Conservation (phyloP, 2,888 invertebrate genomes). For the Eulithis prunata region DNA sequence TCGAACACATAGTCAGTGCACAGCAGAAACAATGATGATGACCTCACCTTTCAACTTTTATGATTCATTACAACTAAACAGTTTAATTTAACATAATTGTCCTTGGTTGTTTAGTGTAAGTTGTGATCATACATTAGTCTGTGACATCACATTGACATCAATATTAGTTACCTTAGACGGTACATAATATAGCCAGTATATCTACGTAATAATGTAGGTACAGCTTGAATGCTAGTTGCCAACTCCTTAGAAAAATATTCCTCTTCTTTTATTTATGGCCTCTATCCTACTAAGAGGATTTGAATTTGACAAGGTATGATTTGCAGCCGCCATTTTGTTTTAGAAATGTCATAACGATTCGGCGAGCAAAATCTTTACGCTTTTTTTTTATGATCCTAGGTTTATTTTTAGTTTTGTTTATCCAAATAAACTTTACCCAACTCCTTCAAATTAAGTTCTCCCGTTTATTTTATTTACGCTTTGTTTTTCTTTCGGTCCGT, state of each 20-base stretch:
- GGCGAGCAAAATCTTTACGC: not conserved
- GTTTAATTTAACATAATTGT: constrained; percentile 40
- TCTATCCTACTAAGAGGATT: not conserved
- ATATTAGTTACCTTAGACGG: constrained; percentile 27
- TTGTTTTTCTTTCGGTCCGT: constrained; percentile 23
- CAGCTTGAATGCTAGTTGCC: not conserved
- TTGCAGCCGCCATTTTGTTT: constrained; percentile 8
- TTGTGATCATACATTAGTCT: constrained; percentile 8
- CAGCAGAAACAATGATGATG: constrained; percentile 23
- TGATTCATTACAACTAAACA: constrained; percentile 48
- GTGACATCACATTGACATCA: constrained; percentile 20
- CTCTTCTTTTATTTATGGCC: too few relatives aligned
- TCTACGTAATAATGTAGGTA: too few relatives aligned
- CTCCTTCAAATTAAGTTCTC: constrained; percentile 7
- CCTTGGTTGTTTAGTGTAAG: constrained; percentile 25
- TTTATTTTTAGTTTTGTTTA: constrained; percentile 6
- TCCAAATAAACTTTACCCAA: constrained; percentile 6
- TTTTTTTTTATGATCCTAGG: not conserved
- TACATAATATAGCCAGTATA: not conserved
- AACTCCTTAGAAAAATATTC: not conserved
- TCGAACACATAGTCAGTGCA: not conserved
- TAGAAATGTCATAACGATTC: not conserved
- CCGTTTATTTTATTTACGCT: constrained; percentile 25
- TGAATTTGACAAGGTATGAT: not conserved
- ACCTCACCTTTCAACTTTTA: constrained; percentile 38